Evolutionary conservation across 2,113 vertebrate genomes (phyloP).

Genomic region (Barbus barbus): DNA sequence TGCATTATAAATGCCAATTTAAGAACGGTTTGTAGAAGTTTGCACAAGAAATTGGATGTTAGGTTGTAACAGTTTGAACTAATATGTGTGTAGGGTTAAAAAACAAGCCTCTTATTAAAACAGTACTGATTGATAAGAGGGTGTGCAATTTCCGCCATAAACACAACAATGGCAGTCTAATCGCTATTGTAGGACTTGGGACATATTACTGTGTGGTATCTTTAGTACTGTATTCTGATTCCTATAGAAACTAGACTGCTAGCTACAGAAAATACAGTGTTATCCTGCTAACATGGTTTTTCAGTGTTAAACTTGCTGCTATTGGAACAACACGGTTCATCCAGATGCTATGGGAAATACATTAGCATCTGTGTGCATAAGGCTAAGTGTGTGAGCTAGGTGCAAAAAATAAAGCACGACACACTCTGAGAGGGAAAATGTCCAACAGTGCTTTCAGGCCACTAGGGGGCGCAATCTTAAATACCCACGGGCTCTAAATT

Average conservation of each 20-base stretch:
- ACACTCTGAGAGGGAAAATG: conserved; percentile 34
- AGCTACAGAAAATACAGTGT: conserved; percentile 25
- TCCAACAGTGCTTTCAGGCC: conserved; percentile 23
- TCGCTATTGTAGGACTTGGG: not conserved
- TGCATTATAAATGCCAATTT: not conserved
- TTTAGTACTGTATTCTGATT: not conserved
- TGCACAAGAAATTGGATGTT: not conserved
- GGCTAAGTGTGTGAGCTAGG: conserved; percentile 16
- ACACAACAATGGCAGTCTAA: not conserved
- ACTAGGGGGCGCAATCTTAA: conserved; percentile 20
- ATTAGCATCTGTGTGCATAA: conserved; percentile 16
- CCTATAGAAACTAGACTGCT: not conserved
- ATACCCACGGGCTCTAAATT: conserved; percentile 22
- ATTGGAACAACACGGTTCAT: not conserved
- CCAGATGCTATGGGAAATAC: not conserved
- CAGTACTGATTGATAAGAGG: not conserved
- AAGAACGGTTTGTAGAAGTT: not conserved
- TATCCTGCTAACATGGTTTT: not conserved
- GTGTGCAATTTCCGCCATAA: not conserved
- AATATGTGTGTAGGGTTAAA: not conserved
- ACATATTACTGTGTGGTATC: not conserved
- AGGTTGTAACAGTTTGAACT: not conserved
- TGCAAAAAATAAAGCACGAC: not conserved
- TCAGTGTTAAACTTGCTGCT: conserved; percentile 28
- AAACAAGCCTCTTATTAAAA: not conserved